A percentile compares a stretch with the other conserved stretches of the same genome.
These are phyloP conservation scores for Harmothoe impar DNA, from an alignment of 2,888 invertebrate species.

Conservation along the genomic window DNA sequence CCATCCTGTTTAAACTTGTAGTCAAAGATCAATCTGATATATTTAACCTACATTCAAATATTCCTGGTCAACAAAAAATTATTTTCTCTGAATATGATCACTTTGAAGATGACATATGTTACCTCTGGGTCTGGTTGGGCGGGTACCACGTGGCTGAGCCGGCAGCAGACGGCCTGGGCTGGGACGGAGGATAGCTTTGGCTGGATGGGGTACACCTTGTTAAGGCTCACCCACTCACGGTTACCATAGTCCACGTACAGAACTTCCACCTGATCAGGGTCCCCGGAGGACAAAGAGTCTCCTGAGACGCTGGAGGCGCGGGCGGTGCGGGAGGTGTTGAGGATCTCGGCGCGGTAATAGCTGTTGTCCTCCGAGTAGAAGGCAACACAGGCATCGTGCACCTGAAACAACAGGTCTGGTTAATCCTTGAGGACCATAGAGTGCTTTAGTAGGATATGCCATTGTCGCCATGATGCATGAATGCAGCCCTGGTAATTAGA, in stretches of 20 bases:
- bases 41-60: too few species aligned
- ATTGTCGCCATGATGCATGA: too few species aligned
- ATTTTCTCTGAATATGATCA: too few species aligned
- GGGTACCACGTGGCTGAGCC: neutral
- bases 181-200: conserved; percentile 89
- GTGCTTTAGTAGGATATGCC: too few species aligned
- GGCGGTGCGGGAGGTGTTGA: conserved; percentile 81
- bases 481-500: too few species aligned
- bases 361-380: conserved; percentile 89
- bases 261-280: conserved; percentile 82
- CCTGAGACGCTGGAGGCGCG: too few species aligned
- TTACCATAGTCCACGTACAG: conserved; percentile 96
- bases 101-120: too few species aligned
- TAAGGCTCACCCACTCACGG: conserved; percentile 87
- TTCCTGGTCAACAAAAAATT: too few species aligned
- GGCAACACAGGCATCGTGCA: conserved; percentile 85
- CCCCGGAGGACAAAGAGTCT: neutral
- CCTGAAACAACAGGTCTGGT: too few species aligned
- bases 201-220: conserved; percentile 88
- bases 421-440: too few species aligned
- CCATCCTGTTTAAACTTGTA: too few species aligned
- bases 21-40: too few species aligned
- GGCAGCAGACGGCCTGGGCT: conserved; percentile 63
- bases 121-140: neutral
- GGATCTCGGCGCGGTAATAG: conserved; percentile 90